A percentile compares a stretch with the other conserved stretches of the same genome.
phyloP scores from a whole-genome alignment of 2,113 vertebrate genomes.

The Cyphomyrus plagiostoma region DNA sequence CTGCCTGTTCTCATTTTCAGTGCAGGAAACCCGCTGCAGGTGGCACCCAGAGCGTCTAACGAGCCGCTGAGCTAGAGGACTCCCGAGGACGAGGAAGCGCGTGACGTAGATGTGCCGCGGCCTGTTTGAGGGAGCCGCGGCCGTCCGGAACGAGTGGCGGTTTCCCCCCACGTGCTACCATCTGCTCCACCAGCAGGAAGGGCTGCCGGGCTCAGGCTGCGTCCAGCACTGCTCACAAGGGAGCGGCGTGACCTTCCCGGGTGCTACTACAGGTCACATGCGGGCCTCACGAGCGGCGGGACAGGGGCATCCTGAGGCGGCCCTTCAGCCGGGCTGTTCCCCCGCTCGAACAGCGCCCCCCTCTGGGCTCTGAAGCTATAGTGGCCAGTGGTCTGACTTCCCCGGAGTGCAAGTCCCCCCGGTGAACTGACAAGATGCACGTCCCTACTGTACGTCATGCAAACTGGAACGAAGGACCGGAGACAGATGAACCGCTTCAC shows the following conservation, averaged over 20 bases:
- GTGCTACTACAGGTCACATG: neutral
- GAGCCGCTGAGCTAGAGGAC: neutral
- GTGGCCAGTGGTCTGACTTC: neutral
- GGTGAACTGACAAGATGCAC: neutral
- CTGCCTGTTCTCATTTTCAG: neutral
- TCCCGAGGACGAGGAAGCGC: neutral
- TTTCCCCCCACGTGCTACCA: conserved; percentile 26
- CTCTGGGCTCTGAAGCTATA: neutral
- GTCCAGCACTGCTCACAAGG: neutral
- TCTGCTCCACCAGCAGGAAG: conserved; percentile 29
- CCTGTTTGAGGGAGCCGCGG: conserved; percentile 19
- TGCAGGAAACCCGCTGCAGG: neutral
- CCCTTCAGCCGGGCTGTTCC: neutral
- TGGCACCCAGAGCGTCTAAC: neutral
- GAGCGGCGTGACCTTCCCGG: neutral
- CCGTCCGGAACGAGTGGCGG: conserved; percentile 25
- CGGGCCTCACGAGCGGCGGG: neutral
- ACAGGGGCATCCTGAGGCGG: conserved; percentile 1
- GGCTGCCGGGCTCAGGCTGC: neutral
- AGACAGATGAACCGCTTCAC: neutral
- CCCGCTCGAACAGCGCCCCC: neutral
- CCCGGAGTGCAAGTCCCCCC: neutral
- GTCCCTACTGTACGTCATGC: neutral
- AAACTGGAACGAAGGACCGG: neutral
- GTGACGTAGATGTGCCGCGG: conserved; percentile 1